phyloP scores from a whole-genome alignment of 1,140 invertebrate species.

The Tenebrio molitor region DNA sequence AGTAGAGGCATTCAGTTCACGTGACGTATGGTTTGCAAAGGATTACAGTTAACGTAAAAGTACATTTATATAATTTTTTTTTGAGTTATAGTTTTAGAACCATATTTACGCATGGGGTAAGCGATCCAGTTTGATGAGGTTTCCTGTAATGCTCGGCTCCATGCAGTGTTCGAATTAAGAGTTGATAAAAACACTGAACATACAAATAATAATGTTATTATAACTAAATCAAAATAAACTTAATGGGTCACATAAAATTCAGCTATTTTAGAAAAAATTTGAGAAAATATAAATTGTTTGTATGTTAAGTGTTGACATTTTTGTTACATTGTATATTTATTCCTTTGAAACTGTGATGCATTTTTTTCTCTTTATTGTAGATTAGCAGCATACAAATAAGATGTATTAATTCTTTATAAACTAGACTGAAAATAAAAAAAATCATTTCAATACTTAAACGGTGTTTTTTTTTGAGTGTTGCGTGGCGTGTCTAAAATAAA shows the following conservation, averaged over 20 bases:
- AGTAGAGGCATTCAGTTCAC: not conserved
- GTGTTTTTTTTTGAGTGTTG: not conserved
- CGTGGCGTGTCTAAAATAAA: no score
- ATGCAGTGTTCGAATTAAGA: no score
- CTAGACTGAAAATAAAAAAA: slow-evolving; percentile 33
- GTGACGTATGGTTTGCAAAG: not conserved
- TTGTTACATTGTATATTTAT: slow-evolving; percentile 29
- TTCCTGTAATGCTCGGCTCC: no score
- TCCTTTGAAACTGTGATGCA: slow-evolving; percentile 37
- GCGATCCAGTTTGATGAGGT: no score
- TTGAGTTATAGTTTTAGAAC: not conserved
- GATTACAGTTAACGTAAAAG: not conserved
- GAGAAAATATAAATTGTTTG: not conserved
- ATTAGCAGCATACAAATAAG: not conserved
- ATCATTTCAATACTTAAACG: no score
- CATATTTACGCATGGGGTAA: no score
- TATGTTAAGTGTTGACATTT: slow-evolving; percentile 3
- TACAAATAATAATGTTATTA: not conserved
- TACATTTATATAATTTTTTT: not conserved
- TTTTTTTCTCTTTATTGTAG: slow-evolving; percentile 25
- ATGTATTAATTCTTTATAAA: slow-evolving; percentile 38
- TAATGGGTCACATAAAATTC: not conserved
- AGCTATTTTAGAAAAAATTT: not conserved
- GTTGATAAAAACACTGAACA: no score
- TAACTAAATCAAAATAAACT: no score